Percentiles rank a stretch among this genome's conserved stretches.
Evolutionary conservation across 2,797 vertebrate species (phyloP).

Genomic region (Epinephelus malabaricus): DNA sequence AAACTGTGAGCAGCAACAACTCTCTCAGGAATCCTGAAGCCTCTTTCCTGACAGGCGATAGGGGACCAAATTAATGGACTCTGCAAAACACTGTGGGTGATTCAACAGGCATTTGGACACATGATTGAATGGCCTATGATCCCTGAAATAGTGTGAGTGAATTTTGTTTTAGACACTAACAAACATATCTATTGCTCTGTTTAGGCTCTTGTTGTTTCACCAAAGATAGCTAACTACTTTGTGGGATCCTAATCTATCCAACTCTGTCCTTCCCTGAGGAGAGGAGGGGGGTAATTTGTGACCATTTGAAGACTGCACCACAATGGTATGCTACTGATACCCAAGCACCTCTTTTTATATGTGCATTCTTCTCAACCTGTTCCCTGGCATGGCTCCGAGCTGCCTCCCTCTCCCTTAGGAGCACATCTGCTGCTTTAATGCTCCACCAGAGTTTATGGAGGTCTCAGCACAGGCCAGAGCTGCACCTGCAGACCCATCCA

Average conservation of each 20-base stretch:
- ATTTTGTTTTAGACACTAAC: slow-evolving; percentile 10
- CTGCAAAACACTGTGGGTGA: slow-evolving; percentile 25
- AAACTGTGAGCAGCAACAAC: slow-evolving; percentile 56
- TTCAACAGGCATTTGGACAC: slow-evolving; percentile 47
- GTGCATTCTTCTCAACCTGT: slow-evolving; percentile 53
- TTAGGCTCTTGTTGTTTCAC: not conserved
- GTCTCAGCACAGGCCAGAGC: slow-evolving; percentile 90
- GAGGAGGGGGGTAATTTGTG: slow-evolving; percentile 9
- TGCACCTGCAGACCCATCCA: slow-evolving; percentile 91
- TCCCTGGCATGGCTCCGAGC: slow-evolving; percentile 54
- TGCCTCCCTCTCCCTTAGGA: slow-evolving; percentile 62
- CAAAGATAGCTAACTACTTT: slow-evolving; percentile 10
- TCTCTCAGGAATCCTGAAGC: slow-evolving; percentile 54
- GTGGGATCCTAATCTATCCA: not conserved
- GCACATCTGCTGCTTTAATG: slow-evolving; percentile 89
- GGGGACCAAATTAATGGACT: slow-evolving; percentile 46
- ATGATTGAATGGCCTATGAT: slow-evolving; percentile 6
- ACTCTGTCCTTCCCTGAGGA: not conserved
- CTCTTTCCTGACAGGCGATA: slow-evolving; percentile 35
- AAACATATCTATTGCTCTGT: not conserved
- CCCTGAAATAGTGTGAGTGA: not conserved
- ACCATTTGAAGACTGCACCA: slow-evolving; percentile 18
- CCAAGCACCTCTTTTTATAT: slow-evolving; percentile 26
- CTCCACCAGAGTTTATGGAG: slow-evolving; percentile 87
- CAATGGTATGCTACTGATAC: slow-evolving; percentile 20